Base-by-base conservation (phyloP, 1,140 invertebrate genomes). In the Heliconius nattereri region DNA sequence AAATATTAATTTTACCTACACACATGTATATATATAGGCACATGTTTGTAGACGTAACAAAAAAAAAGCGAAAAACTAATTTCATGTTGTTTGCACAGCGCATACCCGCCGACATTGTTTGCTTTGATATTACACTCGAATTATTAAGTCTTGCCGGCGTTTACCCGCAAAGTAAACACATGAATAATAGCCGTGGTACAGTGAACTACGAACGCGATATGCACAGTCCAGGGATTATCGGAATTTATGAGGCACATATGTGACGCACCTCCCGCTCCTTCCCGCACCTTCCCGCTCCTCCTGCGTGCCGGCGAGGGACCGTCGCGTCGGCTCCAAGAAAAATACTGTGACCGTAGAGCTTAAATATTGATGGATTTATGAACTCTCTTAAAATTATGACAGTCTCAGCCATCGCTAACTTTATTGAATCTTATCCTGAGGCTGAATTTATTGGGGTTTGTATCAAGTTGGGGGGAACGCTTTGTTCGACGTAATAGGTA, bases 291-390 rank as follows among this genome's bases (percentile, higher is more conserved):
- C 40, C 40, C 40, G 2, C 40, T 16, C 13, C 40, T 40, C 11
- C 40, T 40, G 40, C 85, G 87, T 87, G 83, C 81, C 82, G 74
- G 80, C 83, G 84, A 79, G 82, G 83, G 85, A 75, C 66, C 81
- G 84, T 78, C 84, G 83, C 81, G 84, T 78, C 84, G 83, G 78
- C 84, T 80, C 85, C 78, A 91, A 92, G 92, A 92, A 94, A 93
- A 94, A 93, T 92, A 92, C 91, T 92, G 90, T 93, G 89, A 88
- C 85, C 86, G 86, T 73, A 89, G 86, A 91, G 92, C 91, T 94
- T 94, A 91, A 92, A 89, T 90, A 92, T 91, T 94, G 92, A 94
- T 92, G 89, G 91, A 94, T 94, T 94, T 94, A 94, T 92, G 91
- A 90, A 89, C 89, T 89, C 86, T 89, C 89, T 93, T 91, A 91